phyloP scores from a whole-genome alignment of 2,888 invertebrate species.

The Rugalucina vietnamica region DNA sequence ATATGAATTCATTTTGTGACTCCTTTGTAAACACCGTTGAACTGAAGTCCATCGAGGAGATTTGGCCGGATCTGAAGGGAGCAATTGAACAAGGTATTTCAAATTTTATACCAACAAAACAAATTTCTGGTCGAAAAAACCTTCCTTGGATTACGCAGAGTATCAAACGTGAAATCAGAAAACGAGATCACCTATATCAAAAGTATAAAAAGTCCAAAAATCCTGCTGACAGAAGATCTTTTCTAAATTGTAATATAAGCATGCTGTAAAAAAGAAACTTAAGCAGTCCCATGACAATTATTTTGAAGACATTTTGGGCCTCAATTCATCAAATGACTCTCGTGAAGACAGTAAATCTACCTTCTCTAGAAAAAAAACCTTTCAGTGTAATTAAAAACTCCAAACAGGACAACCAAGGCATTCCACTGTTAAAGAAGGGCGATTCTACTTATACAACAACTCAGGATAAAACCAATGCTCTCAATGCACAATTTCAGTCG shows the following conservation, averaged over 20 bases:
- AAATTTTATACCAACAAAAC: not conserved
- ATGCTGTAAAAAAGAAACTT: not conserved
- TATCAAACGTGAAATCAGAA: not conserved
- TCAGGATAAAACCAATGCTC: not conserved
- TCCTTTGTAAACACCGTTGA: not conserved
- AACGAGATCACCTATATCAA: not conserved
- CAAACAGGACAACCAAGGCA: too few relatives aligned
- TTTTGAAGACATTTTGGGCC: not conserved
- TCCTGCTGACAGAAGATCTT: not conserved
- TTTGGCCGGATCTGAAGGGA: not conserved
- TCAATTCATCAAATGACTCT: too few relatives aligned
- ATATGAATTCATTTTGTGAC: constrained; percentile 2
- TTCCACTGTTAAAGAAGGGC: too few relatives aligned
- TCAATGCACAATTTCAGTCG: not conserved
- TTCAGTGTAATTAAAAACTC: not conserved
- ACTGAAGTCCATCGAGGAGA: not conserved
- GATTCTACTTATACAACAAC: not conserved
- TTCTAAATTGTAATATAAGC: not conserved
- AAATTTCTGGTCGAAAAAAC: not conserved
- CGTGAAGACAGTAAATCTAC: too few relatives aligned
- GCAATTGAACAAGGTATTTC: not conserved
- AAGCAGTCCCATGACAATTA: not conserved
- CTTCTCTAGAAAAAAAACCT: too few relatives aligned
- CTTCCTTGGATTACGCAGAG: not conserved
- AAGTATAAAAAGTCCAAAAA: not conserved